Base-by-base conservation (phyloP, 64 coral and sea anemone genomes). In the Dendrophyllia cribrosa region DNA sequence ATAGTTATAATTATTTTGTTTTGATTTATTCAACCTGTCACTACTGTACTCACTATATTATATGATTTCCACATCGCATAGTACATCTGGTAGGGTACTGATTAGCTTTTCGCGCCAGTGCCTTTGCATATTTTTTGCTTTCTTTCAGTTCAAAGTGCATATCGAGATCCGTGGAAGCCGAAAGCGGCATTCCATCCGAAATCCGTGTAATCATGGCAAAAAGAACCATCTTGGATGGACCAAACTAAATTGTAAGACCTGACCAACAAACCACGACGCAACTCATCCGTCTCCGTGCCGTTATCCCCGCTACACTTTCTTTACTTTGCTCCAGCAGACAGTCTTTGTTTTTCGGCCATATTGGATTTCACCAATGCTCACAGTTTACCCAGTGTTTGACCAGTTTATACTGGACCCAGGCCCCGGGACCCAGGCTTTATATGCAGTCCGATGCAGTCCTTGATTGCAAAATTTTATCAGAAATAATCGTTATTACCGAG, bases 71-170 rank as follows among this genome's bases (percentile, higher is more conserved):
- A 88, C 78, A 93, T 48, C 77, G 85, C 82, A 92, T 94, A 59
- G 77, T 82, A 62, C 95, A 97, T 71, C 90, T 97, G 15, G 93
- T 94, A 7, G 95, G 95, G 59, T 87, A 97, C 47, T 97, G 92
- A 74, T 97, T 97, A 10, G 92, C 95, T 70, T 97, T 97, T 45
- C 87, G 86, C 0, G 95, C 95, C 15, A 97, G 62, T 11, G 66
- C 90, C 71, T 97, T 97, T 7, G 92, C 92, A 24, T 94, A 86
- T 77, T 67, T 93, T 62, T 97, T 97, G 60, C 92, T 97, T 34
- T 97, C 95, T 70, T 97, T 97, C 9, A 97, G 59, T 76, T 97
- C 95, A 87, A 97, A 97, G 59, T 97, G 95, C 83, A 97, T 90
- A 20, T 97, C 95, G 20, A 97, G 48, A 16, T 97, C 95, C 9